These are phyloP conservation scores for Thysanoteuthis rhombus DNA, from an alignment of 2,888 invertebrate species.

Conservation along the genomic window DNA sequence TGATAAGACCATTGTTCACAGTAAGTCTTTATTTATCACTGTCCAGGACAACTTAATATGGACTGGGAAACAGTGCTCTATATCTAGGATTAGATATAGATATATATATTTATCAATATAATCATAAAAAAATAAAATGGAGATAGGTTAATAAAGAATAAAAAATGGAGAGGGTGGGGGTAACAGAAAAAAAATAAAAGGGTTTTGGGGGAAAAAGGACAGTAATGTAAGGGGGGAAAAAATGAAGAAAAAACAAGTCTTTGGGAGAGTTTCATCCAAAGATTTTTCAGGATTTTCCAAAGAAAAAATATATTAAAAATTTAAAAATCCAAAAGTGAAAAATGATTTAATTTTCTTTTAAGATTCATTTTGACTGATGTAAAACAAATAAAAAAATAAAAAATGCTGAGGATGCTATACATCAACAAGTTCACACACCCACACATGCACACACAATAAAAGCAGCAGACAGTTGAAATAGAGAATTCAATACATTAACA, in stretches of 20 bases:
- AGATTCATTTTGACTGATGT: background rate
- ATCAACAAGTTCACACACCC: background rate
- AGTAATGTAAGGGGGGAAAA: background rate
- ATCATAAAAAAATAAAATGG: background rate
- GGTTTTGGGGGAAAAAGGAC: background rate
- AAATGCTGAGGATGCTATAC: constrained; percentile 21
- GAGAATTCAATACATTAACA: background rate
- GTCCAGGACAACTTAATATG: constrained; percentile 20
- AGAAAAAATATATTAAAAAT: background rate
- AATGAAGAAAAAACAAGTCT: background rate
- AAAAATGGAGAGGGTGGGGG: background rate
- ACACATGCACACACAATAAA: background rate
- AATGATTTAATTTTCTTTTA: constrained; percentile 13
- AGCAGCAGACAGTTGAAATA: background rate
- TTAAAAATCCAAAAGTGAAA: background rate
- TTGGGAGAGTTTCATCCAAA: background rate
- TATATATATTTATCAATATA: background rate
- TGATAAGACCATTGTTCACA: constrained; percentile 24
- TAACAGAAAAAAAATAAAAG: constrained; percentile 12
- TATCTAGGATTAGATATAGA: background rate
- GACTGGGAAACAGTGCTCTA: constrained; percentile 22
- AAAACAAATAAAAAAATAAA: constrained; percentile 2
- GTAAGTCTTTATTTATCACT: constrained; percentile 30
- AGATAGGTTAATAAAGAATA: constrained; percentile 1
- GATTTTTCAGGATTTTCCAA: background rate